Evolutionary conservation across 2,113 vertebrate species (phyloP), one percentile per base, ranked within the genome.

Genomic region (Peromyscus leucopus): DNA sequence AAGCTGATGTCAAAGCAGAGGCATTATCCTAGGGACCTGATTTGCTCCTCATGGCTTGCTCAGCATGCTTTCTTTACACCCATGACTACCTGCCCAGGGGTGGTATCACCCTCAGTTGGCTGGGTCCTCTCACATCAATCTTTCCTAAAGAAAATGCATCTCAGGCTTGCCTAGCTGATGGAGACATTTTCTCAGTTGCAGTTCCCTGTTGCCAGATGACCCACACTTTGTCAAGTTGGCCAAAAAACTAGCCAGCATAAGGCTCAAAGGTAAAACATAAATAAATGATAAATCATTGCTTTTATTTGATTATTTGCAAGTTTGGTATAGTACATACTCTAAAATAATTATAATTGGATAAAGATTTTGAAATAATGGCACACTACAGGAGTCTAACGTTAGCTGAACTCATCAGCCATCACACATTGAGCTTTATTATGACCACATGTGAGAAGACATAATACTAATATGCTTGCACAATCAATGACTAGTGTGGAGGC

Each of bases 301-400:
- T 78, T 91, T 6, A 51, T 92, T 96, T 79, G 74, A 86, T 11
- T 74, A 91, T 67, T 94, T 95, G 63, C 55, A 90, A 94, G 57
- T 86, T 33, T 83, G 84, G 28, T 75, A 1, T 75, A 28, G 6
- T 90, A 91, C 59, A 98, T 93, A 93, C 3, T 79, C 90, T 75
- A 72, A 87, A 95, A 75, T 92, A 94, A 96, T 93, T 84, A 79
- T 90, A 93, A 97, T 87, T 97, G 93, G 89, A 96, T 90, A 85
- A 93, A 7, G 1, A 94, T 7, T 7, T 97, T 97, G 46, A 33
- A 95, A 97, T 39, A 97, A 84, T 93, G 26, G 42, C 16, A 93
- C 17, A 83, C 15, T 89, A 10, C 19, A 46, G 80, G 11, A 94
- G 13, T 95, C 71, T 84, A 92, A 96, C 89, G 84, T 91, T 33